These are phyloP conservation scores for Drosophila oshimai DNA, from an alignment of 1,140 invertebrate species.

Conservation along the genomic window DNA sequence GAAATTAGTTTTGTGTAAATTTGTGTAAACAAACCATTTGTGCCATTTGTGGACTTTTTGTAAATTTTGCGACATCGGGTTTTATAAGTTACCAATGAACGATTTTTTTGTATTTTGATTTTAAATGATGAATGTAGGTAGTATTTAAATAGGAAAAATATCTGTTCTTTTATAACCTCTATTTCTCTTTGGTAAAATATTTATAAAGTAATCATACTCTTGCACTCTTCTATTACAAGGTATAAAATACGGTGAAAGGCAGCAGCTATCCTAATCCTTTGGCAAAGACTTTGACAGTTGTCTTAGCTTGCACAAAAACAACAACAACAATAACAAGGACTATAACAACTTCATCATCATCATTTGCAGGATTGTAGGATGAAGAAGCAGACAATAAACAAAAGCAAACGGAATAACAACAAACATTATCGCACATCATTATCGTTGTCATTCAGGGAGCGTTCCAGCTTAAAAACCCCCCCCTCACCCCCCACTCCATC, in stretches of 20 bases:
- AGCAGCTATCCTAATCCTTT: conserved; percentile 41
- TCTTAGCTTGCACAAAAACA: conserved; percentile 33
- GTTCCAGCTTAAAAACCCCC: conserved; percentile 56
- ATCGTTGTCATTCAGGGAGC: conserved; percentile 73
- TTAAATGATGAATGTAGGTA: no score
- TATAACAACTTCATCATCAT: conserved; percentile 46
- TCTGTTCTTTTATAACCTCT: no score
- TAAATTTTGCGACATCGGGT: no score
- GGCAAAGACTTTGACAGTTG: conserved; percentile 49
- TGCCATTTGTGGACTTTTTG: no score
- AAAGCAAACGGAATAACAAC: conserved; percentile 57
- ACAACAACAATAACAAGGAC: conserved; percentile 14
- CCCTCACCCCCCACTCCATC: neutral
- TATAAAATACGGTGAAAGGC: conserved; percentile 1
- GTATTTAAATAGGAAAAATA: no score
- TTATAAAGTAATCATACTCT: no score
- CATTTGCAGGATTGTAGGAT: conserved; percentile 30
- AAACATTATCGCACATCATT: conserved; percentile 81
- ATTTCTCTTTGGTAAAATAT: no score
- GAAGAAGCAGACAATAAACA: conserved; percentile 67
- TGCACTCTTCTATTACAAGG: neutral
- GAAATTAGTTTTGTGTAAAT: no score
- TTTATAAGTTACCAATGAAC: no score
- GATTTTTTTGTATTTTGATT: no score
- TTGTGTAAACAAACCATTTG: no score